Evolutionary conservation across 2,113 vertebrate species (phyloP).

Genomic region (Apteryx owenii): DNA sequence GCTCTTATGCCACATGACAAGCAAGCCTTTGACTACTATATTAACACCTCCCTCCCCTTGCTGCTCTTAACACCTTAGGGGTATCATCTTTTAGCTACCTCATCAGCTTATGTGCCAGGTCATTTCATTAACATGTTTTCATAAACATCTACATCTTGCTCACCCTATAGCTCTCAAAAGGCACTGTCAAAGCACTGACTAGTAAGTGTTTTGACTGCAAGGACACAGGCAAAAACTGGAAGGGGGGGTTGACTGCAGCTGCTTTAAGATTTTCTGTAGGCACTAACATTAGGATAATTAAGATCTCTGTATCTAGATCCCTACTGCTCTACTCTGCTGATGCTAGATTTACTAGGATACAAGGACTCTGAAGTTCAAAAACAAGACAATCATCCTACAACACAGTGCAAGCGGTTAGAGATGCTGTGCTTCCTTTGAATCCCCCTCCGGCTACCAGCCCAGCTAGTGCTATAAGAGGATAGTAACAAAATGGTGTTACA

Average conservation of each 20-base stretch:
- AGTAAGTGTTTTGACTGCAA: too few relatives aligned
- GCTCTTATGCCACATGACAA: neutral
- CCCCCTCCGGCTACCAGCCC: neutral
- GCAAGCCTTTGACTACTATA: neutral
- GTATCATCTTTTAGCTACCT: too few relatives aligned
- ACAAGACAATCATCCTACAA: accelerated
- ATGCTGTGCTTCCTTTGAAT: neutral
- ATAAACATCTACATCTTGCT: neutral
- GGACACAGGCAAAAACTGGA: too few relatives aligned
- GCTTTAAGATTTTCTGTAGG: neutral
- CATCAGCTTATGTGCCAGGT: too few relatives aligned
- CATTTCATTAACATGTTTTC: neutral
- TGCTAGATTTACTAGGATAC: accelerated
- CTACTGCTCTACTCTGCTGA: too few relatives aligned
- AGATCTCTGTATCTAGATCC: too few relatives aligned
- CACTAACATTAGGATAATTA: neutral
- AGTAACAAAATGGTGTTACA: neutral
- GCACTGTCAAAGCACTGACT: neutral
- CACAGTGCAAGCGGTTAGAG: too few relatives aligned
- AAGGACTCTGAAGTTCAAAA: neutral
- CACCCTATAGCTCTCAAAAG: neutral
- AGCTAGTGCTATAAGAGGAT: neutral
- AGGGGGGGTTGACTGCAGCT: neutral
- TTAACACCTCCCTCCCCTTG: neutral
- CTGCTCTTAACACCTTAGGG: neutral